Evolutionary conservation across 1,140 invertebrate genomes (phyloP), one percentile per base, ranked within the genome.

Genomic region (Belonocnema kinseyi): DNA sequence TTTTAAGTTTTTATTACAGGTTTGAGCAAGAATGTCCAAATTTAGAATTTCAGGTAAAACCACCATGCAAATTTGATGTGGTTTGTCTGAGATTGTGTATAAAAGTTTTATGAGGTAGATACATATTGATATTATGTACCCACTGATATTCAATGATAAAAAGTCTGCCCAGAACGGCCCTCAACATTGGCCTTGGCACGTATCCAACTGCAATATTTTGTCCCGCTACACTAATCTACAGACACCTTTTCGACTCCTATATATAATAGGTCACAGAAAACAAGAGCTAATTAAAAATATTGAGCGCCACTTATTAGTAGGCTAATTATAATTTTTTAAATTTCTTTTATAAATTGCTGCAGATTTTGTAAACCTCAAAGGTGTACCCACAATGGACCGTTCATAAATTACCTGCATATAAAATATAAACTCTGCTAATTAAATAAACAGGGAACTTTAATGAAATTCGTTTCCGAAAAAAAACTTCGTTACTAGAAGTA

Each of bases 131-230:
- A 16, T 40, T 66, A 46, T 14, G 26, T 46, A 46, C 33, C 11
- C 14, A 46, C 33, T 66, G 14, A 5, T 56, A 40, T 16, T 66
- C 26, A n/a, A n/a, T 5, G 13, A 66, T 66, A 66, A 40, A 10
- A 66, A 66, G 61, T 40, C 40, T n/a, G 40, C 26, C n/a, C 2
- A 66, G 58, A 33, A 66, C 21, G 40, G 33, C 5, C 17, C 33
- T 66, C 33, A 66, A 66, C 61, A 66, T 66, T 66, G 61, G 40
- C 61, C 61, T 66, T 66, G 61, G 61, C 61, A 66, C 61, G 61
- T 16, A 66, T 33, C 61, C 61, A 66, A n/a, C 26, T 66, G n/a
- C 46, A 66, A 66, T 12, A 66, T 66, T 66, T 66, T 66, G 61
- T 66, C 26, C n/a, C 10, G 61, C 21, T 33, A 66, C 61, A 66